phyloP scores from a whole-genome alignment of 2,888 invertebrate species.

The Plagodis pulveraria region DNA sequence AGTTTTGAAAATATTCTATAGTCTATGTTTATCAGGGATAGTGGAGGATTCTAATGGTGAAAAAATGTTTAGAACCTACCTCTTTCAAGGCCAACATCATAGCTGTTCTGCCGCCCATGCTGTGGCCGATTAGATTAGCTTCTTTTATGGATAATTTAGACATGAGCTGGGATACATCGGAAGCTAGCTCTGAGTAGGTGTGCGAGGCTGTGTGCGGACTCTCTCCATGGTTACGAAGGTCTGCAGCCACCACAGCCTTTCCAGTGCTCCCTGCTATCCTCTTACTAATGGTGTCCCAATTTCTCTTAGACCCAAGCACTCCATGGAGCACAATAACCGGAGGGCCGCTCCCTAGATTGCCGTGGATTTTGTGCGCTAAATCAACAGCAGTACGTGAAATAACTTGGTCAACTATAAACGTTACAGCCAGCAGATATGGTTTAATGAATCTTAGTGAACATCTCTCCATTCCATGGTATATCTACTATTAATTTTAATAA shows the following conservation, averaged over 20 bases:
- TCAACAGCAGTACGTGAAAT: constrained; percentile 74
- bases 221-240: constrained; percentile 97
- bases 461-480: constrained; percentile 41
- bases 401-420: constrained; percentile 9
- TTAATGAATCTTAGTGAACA: constrained; percentile 14
- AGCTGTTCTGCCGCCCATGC: constrained; percentile 96
- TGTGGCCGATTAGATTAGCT: constrained; percentile 89
- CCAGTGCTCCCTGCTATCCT: constrained; percentile 86
- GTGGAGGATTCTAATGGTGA: no score
- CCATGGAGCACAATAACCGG: constrained; percentile 95
- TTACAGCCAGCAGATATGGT: constrained; percentile 13
- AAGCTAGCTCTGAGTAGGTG: constrained; percentile 90
- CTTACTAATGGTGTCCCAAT: constrained; percentile 95
- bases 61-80: no score
- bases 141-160: constrained; percentile 80
- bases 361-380: constrained; percentile 83
- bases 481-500: no score
- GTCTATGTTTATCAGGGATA: no score
- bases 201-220: constrained; percentile 92
- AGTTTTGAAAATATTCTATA: no score
- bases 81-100: constrained; percentile 84
- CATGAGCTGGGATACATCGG: constrained; percentile 84
- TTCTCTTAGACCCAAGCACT: constrained; percentile 95
- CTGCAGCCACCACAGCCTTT: constrained; percentile 92
- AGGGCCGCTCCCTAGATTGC: constrained; percentile 46